Conservation (phyloP, 2,113 vertebrate species). For the Lota lota region DNA sequence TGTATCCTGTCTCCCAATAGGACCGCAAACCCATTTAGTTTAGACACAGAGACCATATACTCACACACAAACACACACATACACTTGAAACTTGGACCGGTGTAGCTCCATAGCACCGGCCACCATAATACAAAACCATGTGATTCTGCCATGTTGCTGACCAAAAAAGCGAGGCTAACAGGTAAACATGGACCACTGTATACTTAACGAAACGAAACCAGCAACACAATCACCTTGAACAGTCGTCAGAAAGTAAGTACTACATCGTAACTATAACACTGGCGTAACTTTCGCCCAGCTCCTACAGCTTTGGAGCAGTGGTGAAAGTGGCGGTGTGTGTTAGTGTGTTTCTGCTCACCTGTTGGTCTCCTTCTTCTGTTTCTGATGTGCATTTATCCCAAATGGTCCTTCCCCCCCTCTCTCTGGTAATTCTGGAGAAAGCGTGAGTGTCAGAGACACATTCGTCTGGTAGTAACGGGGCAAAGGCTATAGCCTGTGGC, state of each 20-base stretch:
- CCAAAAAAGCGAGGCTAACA: conserved; percentile 2
- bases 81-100: too few species aligned
- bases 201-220: neutral
- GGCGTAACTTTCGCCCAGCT: neutral
- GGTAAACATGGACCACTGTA: neutral
- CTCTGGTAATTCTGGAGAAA: conserved; percentile 11
- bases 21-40: too few species aligned
- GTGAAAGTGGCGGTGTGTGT: too few species aligned
- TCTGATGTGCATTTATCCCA: conserved; percentile 66
- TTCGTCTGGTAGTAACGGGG: conserved; percentile 19
- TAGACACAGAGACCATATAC: too few species aligned
- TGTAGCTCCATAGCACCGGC: too few species aligned
- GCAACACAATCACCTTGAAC: too few species aligned
- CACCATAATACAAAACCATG: conserved; percentile 32
- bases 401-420: too few species aligned
- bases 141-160: conserved; percentile 31
- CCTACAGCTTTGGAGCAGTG: too few species aligned
- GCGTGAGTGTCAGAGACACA: conserved; percentile 24
- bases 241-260: too few species aligned
- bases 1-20: too few species aligned
- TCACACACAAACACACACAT: too few species aligned
- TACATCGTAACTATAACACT: neutral
- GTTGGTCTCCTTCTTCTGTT: conserved; percentile 33
- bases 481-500: conserved; percentile 32
- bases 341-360: conserved; percentile 52